These are phyloP conservation scores for Oscheius myriophilus DNA, from an alignment of 2,888 invertebrate species.

Conservation along the genomic window DNA sequence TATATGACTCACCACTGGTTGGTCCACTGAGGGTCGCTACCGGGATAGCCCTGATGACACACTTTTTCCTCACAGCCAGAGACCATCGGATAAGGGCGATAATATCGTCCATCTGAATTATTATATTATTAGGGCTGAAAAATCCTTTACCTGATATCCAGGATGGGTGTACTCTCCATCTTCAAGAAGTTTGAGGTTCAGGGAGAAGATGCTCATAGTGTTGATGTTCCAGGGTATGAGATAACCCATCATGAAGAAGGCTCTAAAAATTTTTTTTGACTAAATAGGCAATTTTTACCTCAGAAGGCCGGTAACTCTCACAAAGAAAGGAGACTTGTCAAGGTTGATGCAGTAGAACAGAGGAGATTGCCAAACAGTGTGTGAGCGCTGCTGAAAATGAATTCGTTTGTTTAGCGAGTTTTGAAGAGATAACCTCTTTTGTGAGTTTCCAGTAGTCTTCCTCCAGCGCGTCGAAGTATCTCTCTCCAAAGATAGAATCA, in stretches of 20 bases:
- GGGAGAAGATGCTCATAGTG: slow-evolving; percentile 65
- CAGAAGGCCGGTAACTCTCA: slow-evolving; percentile 62
- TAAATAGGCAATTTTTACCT: slow-evolving; percentile 9
- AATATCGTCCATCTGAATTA: slow-evolving; percentile 62
- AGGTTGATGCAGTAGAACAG: slow-evolving; percentile 65
- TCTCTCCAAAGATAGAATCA: slow-evolving; percentile 63
- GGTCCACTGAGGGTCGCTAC: slow-evolving; percentile 63
- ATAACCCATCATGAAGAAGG: slow-evolving; percentile 67
- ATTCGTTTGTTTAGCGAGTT: not conserved
- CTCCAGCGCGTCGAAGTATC: slow-evolving; percentile 64
- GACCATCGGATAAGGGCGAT: slow-evolving; percentile 65
- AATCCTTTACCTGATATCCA: slow-evolving; percentile 46
- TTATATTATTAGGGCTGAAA: not conserved
- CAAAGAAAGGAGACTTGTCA: slow-evolving; percentile 65
- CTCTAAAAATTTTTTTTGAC: slow-evolving; percentile 30
- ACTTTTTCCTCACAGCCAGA: slow-evolving; percentile 57
- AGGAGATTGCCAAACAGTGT: slow-evolving; percentile 66
- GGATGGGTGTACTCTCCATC: slow-evolving; percentile 63
- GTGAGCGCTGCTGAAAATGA: slow-evolving; percentile 42
- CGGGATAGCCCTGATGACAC: slow-evolving; percentile 60
- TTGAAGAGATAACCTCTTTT: slow-evolving; percentile 37
- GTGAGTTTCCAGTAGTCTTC: slow-evolving; percentile 63
- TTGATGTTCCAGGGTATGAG: slow-evolving; percentile 67
- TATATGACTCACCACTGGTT: slow-evolving; percentile 42
- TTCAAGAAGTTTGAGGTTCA: slow-evolving; percentile 58